A percentile compares a stretch with the other conserved stretches of the same genome.
Evolutionary conservation across 2,888 invertebrate species (phyloP).

Genomic region (Philhelius pedissequus): DNA sequence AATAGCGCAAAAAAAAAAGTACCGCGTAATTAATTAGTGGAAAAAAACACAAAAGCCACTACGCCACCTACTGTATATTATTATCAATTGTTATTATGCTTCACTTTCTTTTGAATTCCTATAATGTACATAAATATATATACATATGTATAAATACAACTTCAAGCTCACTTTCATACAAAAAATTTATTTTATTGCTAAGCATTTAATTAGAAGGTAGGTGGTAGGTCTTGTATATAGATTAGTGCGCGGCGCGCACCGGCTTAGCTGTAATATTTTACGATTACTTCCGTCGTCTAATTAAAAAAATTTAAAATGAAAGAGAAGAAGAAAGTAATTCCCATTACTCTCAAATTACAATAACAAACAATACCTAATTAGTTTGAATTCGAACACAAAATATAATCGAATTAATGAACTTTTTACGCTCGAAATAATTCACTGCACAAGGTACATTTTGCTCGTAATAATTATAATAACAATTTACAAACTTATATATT

Average conservation of each 20-base stretch:
- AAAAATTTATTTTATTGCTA: neutral
- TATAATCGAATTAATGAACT: constrained; percentile 35
- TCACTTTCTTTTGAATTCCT: neutral
- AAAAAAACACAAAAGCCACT: neutral
- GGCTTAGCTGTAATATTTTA: constrained; percentile 15
- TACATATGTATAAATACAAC: neutral
- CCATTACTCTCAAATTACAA: constrained; percentile 16
- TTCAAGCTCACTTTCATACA: neutral
- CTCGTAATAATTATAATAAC: neutral
- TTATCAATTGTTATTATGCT: neutral
- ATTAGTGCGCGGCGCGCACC: neutral
- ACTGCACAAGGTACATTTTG: neutral
- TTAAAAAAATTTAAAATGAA: constrained; percentile 14
- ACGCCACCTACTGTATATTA: neutral
- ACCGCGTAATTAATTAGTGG: neutral
- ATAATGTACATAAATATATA: neutral
- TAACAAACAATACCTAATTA: neutral
- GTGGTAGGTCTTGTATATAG: neutral
- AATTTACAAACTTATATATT: neutral
- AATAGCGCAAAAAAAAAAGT: neutral
- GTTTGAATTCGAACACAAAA: neutral
- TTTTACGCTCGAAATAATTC: constrained; percentile 28
- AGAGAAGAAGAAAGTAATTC: neutral
- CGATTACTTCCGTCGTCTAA: constrained; percentile 12
- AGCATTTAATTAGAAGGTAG: constrained; percentile 4